These are phyloP conservation scores for Schizopygopsis malacanthus DNA, from an alignment of 2,797 vertebrate species.

Conservation along the genomic window DNA sequence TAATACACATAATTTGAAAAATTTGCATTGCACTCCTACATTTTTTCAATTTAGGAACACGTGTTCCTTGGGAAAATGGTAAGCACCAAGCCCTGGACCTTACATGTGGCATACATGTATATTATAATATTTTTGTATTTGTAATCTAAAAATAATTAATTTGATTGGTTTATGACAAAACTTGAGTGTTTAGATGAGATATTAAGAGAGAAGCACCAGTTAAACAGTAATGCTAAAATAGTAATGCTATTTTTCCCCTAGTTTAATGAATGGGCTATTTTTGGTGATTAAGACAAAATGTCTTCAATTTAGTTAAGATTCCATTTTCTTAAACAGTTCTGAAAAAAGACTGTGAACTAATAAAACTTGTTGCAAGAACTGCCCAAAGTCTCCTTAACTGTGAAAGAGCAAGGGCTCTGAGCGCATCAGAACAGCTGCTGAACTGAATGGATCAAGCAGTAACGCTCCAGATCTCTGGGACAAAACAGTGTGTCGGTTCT, in stretches of 20 bases:
- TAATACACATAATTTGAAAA: background rate
- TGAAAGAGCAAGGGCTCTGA: background rate
- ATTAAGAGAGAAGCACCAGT: background rate
- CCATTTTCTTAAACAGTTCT: background rate
- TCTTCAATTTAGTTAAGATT: background rate
- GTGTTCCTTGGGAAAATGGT: no score
- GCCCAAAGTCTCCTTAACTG: background rate
- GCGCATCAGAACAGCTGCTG: slow-evolving; percentile 43
- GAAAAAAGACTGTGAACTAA: background rate
- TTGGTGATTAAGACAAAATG: background rate
- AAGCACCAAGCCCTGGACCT: background rate
- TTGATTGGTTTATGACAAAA: background rate
- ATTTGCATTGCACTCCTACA: background rate
- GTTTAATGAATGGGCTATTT: background rate
- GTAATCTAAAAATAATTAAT: no score
- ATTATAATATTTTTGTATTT: background rate
- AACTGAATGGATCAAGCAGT: slow-evolving; percentile 51
- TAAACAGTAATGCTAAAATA: no score
- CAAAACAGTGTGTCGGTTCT: slow-evolving; percentile 81
- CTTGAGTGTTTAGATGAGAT: no score
- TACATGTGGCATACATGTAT: background rate
- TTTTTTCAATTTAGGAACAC: no score
- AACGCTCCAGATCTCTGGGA: slow-evolving; percentile 67
- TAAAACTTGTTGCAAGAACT: background rate
- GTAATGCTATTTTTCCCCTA: background rate